Evolutionary conservation across 1,140 invertebrate species (phyloP), one percentile per base, ranked within the genome.

Genomic region (Drosophila pandora): DNA sequence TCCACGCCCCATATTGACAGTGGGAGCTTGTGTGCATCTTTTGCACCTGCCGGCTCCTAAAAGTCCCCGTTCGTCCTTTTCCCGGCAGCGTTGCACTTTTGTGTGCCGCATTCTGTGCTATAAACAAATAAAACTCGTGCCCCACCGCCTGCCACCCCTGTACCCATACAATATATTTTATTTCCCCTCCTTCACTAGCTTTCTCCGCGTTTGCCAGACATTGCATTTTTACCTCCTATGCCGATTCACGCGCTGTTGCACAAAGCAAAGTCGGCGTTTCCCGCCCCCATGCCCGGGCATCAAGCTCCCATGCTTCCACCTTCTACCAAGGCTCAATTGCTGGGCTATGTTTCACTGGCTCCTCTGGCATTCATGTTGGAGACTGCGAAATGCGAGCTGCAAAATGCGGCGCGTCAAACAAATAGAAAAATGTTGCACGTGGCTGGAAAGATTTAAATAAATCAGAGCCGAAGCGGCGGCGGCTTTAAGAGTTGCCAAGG

Each of bases 211-310:
- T 56, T 81, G 62, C 81, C 73, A 78, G 83, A 85, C 82, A 65
- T 88, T 87, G 82, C 77, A 87, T 65, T 80, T 79, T 50, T 68
- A 59, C 67, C 70, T 74, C 43, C 55, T 64, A 52, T 48, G 50
- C 74, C 56, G 79, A 78, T 87, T 87, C 64, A 87, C 83, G 82
- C 64, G 65, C 75, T 82, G 83, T 39, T 87, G 82, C 78, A 87
- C 82, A 87, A 82, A 87, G 83, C 83, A 87, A 87, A 87, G 82
- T 87, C 83, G 82, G 82, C 74, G 70, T 78, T 87, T 79, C 32
- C 30, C 17, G 17, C 45, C 54, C 6, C 55, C 9, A 7, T 9
- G 47, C 34, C 10, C 34, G 9, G 10, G 34, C 10, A 12, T 37
- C 34, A 10, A 12, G 10, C 34, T 12, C 34, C 34, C 34, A 37